Base-by-base conservation (phyloP, 2,797 vertebrate genomes). In the Taeniopygia guttata region DNA sequence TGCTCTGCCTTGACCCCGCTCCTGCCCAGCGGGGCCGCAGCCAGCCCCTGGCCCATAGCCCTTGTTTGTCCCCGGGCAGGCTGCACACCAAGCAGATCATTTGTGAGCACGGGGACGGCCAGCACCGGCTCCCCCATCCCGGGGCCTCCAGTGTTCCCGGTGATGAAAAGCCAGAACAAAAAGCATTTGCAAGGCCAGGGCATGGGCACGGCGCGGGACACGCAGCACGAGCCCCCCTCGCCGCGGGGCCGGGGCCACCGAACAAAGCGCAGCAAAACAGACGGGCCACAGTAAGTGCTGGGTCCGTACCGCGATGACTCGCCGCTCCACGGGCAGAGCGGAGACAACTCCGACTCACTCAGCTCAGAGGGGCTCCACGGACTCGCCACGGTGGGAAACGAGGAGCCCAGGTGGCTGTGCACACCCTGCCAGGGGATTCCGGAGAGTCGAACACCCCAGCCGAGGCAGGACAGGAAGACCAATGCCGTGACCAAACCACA, bases 41-140 rank as follows among this genome's bases (percentile, higher is more conserved):
- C n/a, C 76, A 83, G 19, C 26, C 36, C 13, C 45, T 11, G 69
- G 80, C 48, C 40, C 48, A 17, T 66, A 89, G 63, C 56, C 84
- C 56, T 51, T 27, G 40, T 93, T 91, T 83, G 75, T 63, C 52
- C 63, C 64, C 16, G 3, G 22, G 29, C 55, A 66, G 73, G 72
- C 84, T 95, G 93, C 91, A 79, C 67, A 86, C 63, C 64, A 66
- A 89, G 90, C 94, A 82, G 49, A 90, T 75, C 45, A 38, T 90
- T 90, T 89, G 81, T 89, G 89, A 90, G 59, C 66, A 16, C 4
- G 1, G 68, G 48, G 43, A 36, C 2, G 2, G 64, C 45, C 75
- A 22, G 22, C 9, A 23, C 43, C 76, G 45, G 79, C 83, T 91
- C 40, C 69, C 83, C 55, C 42, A 23, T 10, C 34, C 48, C 3